These are phyloP conservation scores for Progne subis DNA, from an alignment of 2,113 vertebrate species.

Conservation along the genomic window DNA sequence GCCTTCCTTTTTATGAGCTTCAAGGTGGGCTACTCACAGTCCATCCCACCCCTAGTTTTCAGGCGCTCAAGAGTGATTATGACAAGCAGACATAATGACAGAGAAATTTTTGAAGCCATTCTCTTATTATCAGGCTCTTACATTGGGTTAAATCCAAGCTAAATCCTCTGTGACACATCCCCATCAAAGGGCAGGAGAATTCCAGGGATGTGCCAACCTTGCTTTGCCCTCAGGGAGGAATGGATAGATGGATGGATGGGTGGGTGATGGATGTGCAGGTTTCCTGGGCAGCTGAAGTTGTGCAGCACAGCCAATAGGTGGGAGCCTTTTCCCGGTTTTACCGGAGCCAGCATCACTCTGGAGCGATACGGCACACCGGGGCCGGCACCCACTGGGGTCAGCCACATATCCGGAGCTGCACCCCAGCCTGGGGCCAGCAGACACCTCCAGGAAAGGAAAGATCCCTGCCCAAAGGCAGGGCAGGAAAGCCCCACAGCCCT, in stretches of 20 bases:
- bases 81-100: not conserved
- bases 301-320: constrained; percentile 61
- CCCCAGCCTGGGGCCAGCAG: fast-evolving
- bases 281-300: constrained; percentile 13
- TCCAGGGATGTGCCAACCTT: not conserved
- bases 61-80: not conserved
- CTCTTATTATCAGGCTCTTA: not conserved
- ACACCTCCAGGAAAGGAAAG: fast-evolving
- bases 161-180: not conserved
- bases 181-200: not conserved
- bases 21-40: not conserved
- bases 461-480: not conserved
- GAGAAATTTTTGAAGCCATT: not conserved
- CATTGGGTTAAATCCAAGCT: not conserved
- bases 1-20: not conserved
- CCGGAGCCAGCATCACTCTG: not conserved
- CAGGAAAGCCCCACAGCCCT: not conserved
- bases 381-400: not conserved
- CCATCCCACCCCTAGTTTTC: not conserved
- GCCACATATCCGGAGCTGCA: not conserved
- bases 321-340: not conserved
- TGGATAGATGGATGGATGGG: not conserved
- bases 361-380: fast-evolving
- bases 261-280: not conserved
- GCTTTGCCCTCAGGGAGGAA: not conserved